These are phyloP conservation scores for Astyanax mexicanus DNA, from an alignment of 2,797 vertebrate genomes.

Conservation along the genomic window DNA sequence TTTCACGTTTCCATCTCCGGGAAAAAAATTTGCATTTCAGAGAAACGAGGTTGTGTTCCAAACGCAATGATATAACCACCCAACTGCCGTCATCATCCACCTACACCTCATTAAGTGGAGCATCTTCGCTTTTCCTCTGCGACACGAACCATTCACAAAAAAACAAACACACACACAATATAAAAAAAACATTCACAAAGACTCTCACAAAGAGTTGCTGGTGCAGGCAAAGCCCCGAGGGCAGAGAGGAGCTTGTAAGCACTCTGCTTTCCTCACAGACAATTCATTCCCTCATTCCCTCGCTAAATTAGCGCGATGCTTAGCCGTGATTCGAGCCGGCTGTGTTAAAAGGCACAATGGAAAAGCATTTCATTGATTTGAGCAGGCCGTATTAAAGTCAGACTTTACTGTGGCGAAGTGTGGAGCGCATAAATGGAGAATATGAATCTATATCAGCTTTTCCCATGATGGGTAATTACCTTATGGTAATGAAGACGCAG, in stretches of 20 bases:
- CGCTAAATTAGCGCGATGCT: not conserved
- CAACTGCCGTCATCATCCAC: not conserved
- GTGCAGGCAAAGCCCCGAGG: not conserved
- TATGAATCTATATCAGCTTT: slow-evolving; percentile 22
- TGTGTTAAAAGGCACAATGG: not conserved
- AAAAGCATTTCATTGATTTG: slow-evolving; percentile 10
- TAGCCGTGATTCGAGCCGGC: not conserved
- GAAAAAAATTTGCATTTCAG: not conserved
- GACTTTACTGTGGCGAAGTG: not conserved
- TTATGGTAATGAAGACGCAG: slow-evolving; percentile 25
- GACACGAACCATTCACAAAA: not conserved
- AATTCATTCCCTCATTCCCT: not conserved
- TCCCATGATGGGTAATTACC: slow-evolving; percentile 19
- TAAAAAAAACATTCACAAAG: no score
- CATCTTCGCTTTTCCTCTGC: not conserved
- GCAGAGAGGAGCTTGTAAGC: not conserved
- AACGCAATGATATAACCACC: slow-evolving; percentile 7
- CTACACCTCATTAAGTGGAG: not conserved
- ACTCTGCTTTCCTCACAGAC: not conserved
- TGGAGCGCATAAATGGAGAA: slow-evolving; percentile 11
- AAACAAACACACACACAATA: not conserved
- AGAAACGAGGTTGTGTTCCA: not conserved
- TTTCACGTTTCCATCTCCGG: not conserved
- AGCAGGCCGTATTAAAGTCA: not conserved
- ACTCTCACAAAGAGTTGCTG: slow-evolving; percentile 3